Conservation (phyloP, 37 sponge, comb jelly and placozoan genomes). For the Lycopodina hypogea region DNA sequence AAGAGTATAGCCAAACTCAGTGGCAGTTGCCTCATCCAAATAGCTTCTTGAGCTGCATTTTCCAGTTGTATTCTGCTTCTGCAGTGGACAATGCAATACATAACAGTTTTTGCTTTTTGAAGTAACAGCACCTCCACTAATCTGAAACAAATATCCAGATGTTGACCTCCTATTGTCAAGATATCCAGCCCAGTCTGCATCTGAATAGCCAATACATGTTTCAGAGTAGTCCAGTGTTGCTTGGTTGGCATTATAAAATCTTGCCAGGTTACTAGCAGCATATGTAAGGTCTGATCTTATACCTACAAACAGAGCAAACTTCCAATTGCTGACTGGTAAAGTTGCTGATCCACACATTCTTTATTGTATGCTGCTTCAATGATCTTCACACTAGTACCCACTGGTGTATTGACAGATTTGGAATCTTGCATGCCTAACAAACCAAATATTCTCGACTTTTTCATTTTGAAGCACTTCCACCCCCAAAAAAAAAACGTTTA, state of each 20-base stretch:
- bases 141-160: conserved; percentile 41
- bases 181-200: conserved; percentile 28
- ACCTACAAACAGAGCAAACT: conserved; percentile 25
- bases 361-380: conserved; percentile 20
- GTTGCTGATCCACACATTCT: conserved; percentile 11
- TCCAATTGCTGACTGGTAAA: conserved; percentile 47
- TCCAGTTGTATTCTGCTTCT: conserved; percentile 35
- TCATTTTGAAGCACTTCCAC: conserved; percentile 39
- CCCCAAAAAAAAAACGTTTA: conserved; percentile 41
- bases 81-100: conserved; percentile 44
- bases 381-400: conserved; percentile 37
- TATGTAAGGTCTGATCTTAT: conserved; percentile 43
- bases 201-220: conserved; percentile 1
- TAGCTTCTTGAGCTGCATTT: conserved; percentile 34
- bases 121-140: conserved; percentile 35
- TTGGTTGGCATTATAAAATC: conserved; percentile 23
- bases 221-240: conserved; percentile 35
- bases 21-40: conserved; percentile 33
- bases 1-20: conserved; percentile 9
- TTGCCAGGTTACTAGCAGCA: conserved; percentile 38
- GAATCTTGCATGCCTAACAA: conserved; percentile 41
- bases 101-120: conserved; percentile 35
- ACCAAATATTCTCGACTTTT: conserved; percentile 21
- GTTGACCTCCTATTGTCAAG: conserved; percentile 33
- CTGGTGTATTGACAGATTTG: conserved; percentile 37